Conservation (phyloP, 2,888 invertebrate genomes). For the Zhuqinia jingwanae region DNA sequence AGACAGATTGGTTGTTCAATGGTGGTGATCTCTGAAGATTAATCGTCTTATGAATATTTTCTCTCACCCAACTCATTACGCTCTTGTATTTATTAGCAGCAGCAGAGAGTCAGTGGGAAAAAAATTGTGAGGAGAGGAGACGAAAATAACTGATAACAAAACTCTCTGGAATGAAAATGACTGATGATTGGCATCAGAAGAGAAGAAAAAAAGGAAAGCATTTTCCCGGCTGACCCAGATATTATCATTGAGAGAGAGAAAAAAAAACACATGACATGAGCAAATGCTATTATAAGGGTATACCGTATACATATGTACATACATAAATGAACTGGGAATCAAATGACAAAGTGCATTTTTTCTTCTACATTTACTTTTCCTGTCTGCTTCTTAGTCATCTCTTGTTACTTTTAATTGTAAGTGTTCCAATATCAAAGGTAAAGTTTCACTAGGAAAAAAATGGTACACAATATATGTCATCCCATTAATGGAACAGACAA, state of each 20-base stretch:
- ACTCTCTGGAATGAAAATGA: constrained; percentile 44
- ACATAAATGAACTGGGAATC: background rate
- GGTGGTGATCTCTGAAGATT: background rate
- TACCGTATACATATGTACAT: no score
- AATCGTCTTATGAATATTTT: background rate
- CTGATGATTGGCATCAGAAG: constrained; percentile 58
- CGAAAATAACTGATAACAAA: constrained; percentile 4
- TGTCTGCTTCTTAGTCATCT: background rate
- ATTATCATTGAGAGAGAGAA: constrained; percentile 28
- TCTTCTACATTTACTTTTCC: background rate
- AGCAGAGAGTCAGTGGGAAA: constrained; percentile 2
- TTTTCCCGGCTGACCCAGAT: constrained; percentile 54
- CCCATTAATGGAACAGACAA: constrained; percentile 68
- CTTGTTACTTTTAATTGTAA: background rate
- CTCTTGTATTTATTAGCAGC: background rate
- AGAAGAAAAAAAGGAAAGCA: background rate
- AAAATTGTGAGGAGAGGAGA: background rate
- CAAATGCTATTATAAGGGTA: no score
- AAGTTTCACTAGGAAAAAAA: background rate
- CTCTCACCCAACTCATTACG: constrained; percentile 8
- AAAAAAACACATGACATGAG: background rate
- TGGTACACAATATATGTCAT: constrained; percentile 72
- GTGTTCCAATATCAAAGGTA: no score
- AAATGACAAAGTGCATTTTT: constrained; percentile 26
- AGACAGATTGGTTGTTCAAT: background rate